Evolutionary conservation across 2,797 vertebrate genomes (phyloP), one percentile per base, ranked within the genome.

Genomic region (Leptoclinus maculatus): DNA sequence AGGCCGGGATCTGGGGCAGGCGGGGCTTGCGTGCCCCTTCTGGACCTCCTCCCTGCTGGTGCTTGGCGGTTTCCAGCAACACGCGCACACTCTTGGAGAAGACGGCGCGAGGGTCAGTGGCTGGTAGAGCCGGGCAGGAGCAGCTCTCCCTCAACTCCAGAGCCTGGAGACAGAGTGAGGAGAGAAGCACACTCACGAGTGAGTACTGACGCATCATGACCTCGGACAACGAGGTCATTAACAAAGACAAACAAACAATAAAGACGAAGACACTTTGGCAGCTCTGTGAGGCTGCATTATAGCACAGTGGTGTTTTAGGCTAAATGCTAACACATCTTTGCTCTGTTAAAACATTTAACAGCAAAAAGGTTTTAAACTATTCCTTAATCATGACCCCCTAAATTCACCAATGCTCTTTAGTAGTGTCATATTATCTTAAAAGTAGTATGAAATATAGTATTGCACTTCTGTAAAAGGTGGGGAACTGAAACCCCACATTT

Each of bases 101-200:
- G 76, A 95, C 73, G 29, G 86, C 87, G 6, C 97, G 96, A 79
- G 98, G 98, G 91, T 99, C 97, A 11, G 92, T 80, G 64, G 90
- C 90, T 65, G 97, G 94, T 51, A 99, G 96, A 25, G 95, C 89
- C 0, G 98, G 97, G 71, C 98, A 99, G 66, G 92, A 86, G 75
- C 97, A 99, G 54, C 65, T 91, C 71, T 96, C 96, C 82, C 97
- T 96, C 88, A 99, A 85, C 94, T 97, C 94, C 89, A 99, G 93
- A 84, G 96, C 97, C 98, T 99, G 91, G 43, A 83, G 66, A 81
- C 74, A 88, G 11, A 66, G 12, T 1, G 23, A 43, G 45, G 17
- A 73, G 58, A 10, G 9, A 10, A n/a, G 9, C 39, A 54, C 3
- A 27, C 39, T 66, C 45, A 25, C 3, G 23, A 12, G 3, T 19